A percentile compares a stretch with the other conserved stretches of the same genome.
Evolutionary conservation across 1,140 invertebrate genomes (phyloP).

Genomic region (Plodia interpunctella): DNA sequence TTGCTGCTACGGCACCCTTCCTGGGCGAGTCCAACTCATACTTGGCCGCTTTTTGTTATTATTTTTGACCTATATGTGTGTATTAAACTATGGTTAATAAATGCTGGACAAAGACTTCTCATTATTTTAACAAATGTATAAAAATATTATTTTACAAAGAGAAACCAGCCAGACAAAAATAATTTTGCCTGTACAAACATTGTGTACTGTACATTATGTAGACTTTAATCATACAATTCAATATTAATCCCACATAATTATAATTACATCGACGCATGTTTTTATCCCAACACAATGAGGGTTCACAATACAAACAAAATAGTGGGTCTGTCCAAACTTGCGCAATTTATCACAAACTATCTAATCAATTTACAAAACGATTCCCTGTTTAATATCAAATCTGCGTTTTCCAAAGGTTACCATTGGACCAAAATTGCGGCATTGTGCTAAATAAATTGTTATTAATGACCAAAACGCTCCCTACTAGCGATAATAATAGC

Average conservation of each 20-base stretch:
- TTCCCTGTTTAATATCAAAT: slow-evolving; percentile 68
- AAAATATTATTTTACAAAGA: too few relatives aligned
- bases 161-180: too few relatives aligned
- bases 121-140: too few relatives aligned
- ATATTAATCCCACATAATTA: neutral
- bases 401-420: slow-evolving; percentile 67
- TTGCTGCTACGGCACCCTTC: too few relatives aligned
- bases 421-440: slow-evolving; percentile 63
- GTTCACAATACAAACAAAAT: slow-evolving; percentile 16
- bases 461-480: slow-evolving; percentile 72
- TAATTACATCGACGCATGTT: neutral
- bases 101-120: too few relatives aligned
- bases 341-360: slow-evolving; percentile 63
- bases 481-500: slow-evolving; percentile 60
- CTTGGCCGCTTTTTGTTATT: too few relatives aligned
- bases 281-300: neutral
- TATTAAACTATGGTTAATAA: too few relatives aligned
- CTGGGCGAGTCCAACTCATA: too few relatives aligned
- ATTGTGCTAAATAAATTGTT: slow-evolving; percentile 75
- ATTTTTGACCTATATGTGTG: too few relatives aligned
- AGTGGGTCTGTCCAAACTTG: slow-evolving; percentile 30
- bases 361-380: slow-evolving; percentile 69
- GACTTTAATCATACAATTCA: neutral
- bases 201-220: too few relatives aligned
- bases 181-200: too few relatives aligned